A percentile compares a stretch with the other conserved stretches of the same genome.
phyloP scores from a whole-genome alignment of 2,797 vertebrate genomes.

The Nannoperca obscura region DNA sequence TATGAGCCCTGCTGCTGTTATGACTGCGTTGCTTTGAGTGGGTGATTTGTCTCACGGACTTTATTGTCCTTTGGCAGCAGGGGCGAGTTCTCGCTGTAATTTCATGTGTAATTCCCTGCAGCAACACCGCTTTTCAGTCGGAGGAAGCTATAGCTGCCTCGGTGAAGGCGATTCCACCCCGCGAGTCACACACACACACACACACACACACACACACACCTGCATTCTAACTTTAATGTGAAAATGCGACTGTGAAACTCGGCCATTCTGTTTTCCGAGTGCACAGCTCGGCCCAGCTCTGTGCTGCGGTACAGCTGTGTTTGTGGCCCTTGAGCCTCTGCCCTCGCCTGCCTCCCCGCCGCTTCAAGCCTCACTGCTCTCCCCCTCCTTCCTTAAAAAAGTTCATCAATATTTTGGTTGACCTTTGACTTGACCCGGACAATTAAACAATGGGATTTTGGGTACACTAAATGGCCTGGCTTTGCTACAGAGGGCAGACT shows the following conservation, averaged over 20 bases:
- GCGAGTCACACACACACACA: not conserved
- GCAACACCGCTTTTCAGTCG: not conserved
- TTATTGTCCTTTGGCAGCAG: slow-evolving; percentile 37
- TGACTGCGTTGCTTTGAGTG: slow-evolving; percentile 31
- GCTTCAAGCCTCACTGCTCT: slow-evolving; percentile 81
- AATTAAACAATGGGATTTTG: slow-evolving; percentile 95
- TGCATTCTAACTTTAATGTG: not conserved
- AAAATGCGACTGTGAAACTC: slow-evolving; percentile 4
- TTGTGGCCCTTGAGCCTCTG: slow-evolving; percentile 76
- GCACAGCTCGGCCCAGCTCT: slow-evolving; percentile 21
- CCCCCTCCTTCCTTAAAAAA: slow-evolving; percentile 81
- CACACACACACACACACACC: slow-evolving; percentile 16
- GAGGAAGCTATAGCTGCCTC: not conserved
- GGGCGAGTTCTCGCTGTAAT: slow-evolving; percentile 2
- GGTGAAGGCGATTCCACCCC: not conserved
- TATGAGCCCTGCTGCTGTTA: slow-evolving; percentile 55
- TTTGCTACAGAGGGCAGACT: slow-evolving; percentile 94
- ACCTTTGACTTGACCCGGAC: slow-evolving; percentile 95
- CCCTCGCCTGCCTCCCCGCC: slow-evolving; percentile 59
- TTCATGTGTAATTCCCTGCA: not conserved
- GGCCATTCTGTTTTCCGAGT: slow-evolving; percentile 31
- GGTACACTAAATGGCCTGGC: slow-evolving; percentile 94
- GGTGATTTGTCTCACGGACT: slow-evolving; percentile 35
- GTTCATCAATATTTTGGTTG: slow-evolving; percentile 94
- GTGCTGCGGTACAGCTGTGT: slow-evolving; percentile 79